Evolutionary conservation across 2,113 vertebrate species (phyloP).

Genomic region (Passer montanus): DNA sequence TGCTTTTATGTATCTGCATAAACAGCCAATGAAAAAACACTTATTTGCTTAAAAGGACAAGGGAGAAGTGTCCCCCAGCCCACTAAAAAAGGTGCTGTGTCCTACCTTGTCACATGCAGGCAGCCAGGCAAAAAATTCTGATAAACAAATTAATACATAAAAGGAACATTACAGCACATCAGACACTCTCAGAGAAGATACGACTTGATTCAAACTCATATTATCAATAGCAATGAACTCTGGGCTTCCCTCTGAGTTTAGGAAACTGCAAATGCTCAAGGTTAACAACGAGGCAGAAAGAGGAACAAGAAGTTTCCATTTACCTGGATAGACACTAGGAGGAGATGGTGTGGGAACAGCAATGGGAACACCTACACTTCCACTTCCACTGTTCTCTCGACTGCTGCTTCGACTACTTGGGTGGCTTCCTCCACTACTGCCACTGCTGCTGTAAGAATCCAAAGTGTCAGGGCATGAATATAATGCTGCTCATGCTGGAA

Average conservation of each 20-base stretch:
- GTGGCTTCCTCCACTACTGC: conserved; percentile 96
- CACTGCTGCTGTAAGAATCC: conserved; percentile 84
- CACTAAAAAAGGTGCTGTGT: not conserved
- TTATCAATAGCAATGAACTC: not conserved
- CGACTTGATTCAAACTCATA: not conserved
- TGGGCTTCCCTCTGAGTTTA: not conserved
- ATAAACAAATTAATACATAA: not conserved
- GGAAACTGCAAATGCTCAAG: not conserved
- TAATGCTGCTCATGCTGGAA: not conserved
- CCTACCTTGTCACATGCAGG: not conserved
- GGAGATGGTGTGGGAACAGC: conserved; percentile 96
- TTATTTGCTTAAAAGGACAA: not conserved
- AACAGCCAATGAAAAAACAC: not conserved
- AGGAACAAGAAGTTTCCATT: conserved; percentile 4
- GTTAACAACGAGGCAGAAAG: not conserved
- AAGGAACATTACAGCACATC: not conserved
- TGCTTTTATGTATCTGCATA: not conserved
- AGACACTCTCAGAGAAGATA: not conserved
- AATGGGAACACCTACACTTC: conserved; percentile 92
- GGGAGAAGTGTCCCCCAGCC: not conserved
- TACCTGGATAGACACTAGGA: conserved; percentile 95
- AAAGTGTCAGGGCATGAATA: conserved; percentile 39
- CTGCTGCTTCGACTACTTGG: conserved; percentile 99
- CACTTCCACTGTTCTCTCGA: conserved; percentile 97
- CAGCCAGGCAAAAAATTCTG: not conserved